Evolutionary conservation across 2,113 vertebrate genomes (phyloP).

Genomic region (Anguilla japonica): DNA sequence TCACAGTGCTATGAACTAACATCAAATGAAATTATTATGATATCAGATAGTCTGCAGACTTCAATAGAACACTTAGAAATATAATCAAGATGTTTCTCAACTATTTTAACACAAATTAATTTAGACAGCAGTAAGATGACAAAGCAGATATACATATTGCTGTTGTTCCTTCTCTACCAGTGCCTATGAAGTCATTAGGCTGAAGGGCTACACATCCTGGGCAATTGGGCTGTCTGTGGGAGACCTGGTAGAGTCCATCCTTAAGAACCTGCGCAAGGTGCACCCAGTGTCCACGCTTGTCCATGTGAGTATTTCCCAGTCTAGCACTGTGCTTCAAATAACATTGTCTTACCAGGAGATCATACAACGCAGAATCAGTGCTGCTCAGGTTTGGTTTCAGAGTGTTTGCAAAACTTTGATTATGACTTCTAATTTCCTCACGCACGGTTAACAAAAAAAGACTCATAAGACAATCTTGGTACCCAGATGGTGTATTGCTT

Average conservation of each 20-base stretch:
- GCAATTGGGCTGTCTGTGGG: constrained; percentile 96
- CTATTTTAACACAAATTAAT: not conserved
- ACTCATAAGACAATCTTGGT: too few species aligned
- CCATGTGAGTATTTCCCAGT: constrained; percentile 73
- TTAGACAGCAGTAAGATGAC: not conserved
- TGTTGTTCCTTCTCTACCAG: constrained; percentile 57
- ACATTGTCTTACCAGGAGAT: not conserved
- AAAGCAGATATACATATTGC: not conserved
- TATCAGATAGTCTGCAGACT: too few species aligned
- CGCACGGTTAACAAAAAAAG: too few species aligned
- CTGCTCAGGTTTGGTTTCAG: too few species aligned
- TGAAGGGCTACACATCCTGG: constrained; percentile 99
- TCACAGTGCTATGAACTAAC: not conserved
- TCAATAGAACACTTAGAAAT: not conserved
- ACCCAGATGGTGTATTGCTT: too few species aligned
- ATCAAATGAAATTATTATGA: not conserved
- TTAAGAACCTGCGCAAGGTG: constrained; percentile 90
- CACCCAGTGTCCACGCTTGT: constrained; percentile 94
- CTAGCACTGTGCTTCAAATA: not conserved
- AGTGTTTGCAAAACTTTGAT: too few species aligned
- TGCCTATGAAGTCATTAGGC: constrained; percentile 96
- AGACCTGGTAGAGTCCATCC: constrained; percentile 87
- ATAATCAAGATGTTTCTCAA: not conserved
- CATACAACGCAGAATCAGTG: too few species aligned
- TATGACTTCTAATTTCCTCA: too few species aligned